Evolutionary conservation across 2,888 invertebrate genomes (phyloP).

Genomic region (Hipparchia sbordonii): DNA sequence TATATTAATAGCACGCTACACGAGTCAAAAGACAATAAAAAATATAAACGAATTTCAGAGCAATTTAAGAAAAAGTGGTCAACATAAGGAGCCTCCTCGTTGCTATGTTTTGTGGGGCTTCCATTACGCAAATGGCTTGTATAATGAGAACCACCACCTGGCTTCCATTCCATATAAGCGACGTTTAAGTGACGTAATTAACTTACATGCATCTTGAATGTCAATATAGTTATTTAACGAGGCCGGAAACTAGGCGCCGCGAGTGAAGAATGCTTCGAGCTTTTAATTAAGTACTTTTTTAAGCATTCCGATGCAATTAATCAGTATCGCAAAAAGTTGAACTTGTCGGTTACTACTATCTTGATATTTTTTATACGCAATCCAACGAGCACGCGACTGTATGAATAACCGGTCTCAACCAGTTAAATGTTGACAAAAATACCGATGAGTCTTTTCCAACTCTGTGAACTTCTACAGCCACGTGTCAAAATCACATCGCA

Average conservation of each 20-base stretch:
- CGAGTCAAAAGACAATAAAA: slow-evolving; percentile 4
- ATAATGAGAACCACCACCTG: slow-evolving; percentile 42
- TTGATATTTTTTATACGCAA: slow-evolving; percentile 22
- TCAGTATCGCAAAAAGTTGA: slow-evolving; percentile 27
- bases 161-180: slow-evolving; percentile 46
- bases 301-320: slow-evolving; percentile 31
- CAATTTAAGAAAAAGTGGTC: slow-evolving; percentile 12
- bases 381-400: slow-evolving; percentile 30
- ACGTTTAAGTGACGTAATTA: slow-evolving; percentile 44
- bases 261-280: slow-evolving; percentile 22
- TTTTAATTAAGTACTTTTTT: slow-evolving; percentile 30
- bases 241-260: slow-evolving; percentile 37
- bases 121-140: slow-evolving; percentile 43
- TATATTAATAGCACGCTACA: slow-evolving; percentile 1
- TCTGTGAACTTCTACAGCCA: neutral
- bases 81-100: neutral
- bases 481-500: neutral
- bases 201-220: slow-evolving; percentile 42
- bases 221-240: slow-evolving; percentile 40
- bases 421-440: slow-evolving; percentile 16
- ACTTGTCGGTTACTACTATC: slow-evolving; percentile 14
- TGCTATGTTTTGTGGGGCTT: slow-evolving; percentile 36
- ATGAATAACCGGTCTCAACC: slow-evolving; percentile 24
- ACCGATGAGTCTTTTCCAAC: neutral
- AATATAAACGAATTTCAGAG: slow-evolving; percentile 3